A percentile compares a stretch with the other conserved stretches of the same genome.
Conservation (phyloP, 2,113 vertebrate species). For the Onychostruthus taczanowskii region DNA sequence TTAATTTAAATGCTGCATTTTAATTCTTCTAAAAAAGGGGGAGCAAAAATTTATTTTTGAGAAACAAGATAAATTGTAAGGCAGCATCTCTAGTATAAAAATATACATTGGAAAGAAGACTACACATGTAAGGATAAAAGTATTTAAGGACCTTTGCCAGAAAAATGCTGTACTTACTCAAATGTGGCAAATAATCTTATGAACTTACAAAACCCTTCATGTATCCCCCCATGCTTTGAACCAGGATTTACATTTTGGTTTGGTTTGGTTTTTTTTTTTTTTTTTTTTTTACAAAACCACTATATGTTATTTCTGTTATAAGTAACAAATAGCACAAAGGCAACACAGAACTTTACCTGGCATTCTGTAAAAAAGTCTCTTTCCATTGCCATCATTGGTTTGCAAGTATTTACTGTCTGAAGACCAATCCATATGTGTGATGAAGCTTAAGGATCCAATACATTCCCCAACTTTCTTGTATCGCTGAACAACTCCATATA, state of each 20-base stretch:
- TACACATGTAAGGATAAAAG: neutral
- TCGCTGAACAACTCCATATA: constrained; percentile 93
- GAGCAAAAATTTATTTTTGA: neutral
- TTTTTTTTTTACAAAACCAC: neutral
- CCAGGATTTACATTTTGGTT: neutral
- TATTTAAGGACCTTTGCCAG: neutral
- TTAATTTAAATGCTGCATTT: neutral
- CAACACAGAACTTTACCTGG: constrained; percentile 81
- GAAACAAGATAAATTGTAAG: neutral
- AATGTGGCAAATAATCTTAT: neutral
- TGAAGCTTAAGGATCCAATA: constrained; percentile 89
- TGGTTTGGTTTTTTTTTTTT: no score
- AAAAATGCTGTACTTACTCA: neutral
- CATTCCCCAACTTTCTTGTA: constrained; percentile 97
- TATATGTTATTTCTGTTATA: neutral
- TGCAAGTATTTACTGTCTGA: constrained; percentile 94
- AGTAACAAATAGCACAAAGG: neutral
- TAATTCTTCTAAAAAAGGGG: neutral
- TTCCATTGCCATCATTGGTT: constrained; percentile 92
- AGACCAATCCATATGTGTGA: constrained; percentile 99
- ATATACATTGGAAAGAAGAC: neutral
- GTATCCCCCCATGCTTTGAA: neutral
- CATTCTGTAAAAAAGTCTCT: constrained; percentile 94
- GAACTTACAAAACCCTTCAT: neutral
- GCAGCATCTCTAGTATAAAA: neutral